Evolutionary conservation across 2,797 vertebrate species (phyloP).

Genomic region (Dromococcyx pavoninus): DNA sequence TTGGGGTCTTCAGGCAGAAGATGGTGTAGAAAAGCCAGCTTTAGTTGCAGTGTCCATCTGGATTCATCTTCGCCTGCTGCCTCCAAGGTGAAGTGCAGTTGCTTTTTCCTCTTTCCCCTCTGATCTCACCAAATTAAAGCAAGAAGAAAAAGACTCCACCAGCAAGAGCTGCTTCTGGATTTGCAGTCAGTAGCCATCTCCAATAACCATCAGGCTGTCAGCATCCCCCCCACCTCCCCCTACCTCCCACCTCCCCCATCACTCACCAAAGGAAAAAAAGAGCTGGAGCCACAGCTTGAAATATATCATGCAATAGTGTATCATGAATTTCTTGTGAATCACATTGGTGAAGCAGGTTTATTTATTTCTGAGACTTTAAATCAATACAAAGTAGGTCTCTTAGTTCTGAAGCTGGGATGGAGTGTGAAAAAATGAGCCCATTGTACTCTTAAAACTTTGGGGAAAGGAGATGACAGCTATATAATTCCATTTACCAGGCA

Average conservation of each 20-base stretch:
- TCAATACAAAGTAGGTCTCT: constrained; percentile 85
- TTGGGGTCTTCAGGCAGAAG: not conserved
- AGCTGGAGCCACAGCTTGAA: constrained; percentile 77
- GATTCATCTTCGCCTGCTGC: not conserved
- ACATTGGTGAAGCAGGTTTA: constrained; percentile 82
- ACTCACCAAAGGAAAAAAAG: constrained; percentile 79
- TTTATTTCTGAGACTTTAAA: constrained; percentile 85
- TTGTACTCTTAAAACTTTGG: constrained; percentile 85
- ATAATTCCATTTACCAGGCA: constrained; percentile 85
- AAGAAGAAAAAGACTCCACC: constrained; percentile 35
- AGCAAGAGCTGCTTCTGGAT: constrained; percentile 67
- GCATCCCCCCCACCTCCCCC: constrained; percentile 65
- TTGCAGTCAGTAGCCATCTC: constrained; percentile 79
- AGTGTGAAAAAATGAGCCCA: constrained; percentile 81
- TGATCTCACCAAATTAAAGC: not conserved
- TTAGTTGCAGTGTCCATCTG: not conserved
- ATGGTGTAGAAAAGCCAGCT: not conserved
- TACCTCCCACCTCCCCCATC: constrained; percentile 73
- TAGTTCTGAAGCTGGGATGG: constrained; percentile 81
- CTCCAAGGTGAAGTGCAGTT: constrained; percentile 22
- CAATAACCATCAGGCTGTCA: constrained; percentile 77
- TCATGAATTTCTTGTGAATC: constrained; percentile 85
- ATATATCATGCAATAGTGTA: constrained; percentile 84
- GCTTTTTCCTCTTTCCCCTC: constrained; percentile 11
- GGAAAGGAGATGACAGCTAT: constrained; percentile 85